These are phyloP conservation scores for Amphiprion ocellaris DNA, from an alignment of 2,113 vertebrate genomes.

Conservation along the genomic window DNA sequence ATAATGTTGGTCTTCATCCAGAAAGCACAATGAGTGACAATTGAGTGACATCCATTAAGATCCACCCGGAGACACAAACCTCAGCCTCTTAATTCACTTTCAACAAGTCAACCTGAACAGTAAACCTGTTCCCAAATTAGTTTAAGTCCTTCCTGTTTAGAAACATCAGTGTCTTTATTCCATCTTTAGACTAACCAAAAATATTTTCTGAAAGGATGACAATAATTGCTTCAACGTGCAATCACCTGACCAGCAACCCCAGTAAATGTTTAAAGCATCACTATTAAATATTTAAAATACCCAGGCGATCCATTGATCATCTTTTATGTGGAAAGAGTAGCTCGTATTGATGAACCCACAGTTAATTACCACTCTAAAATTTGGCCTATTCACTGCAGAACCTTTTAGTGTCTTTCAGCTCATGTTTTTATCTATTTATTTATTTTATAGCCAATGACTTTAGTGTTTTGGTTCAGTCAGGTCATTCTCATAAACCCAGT, in stretches of 20 bases:
- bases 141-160: no score
- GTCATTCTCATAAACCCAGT: no score
- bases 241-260: slow-evolving; percentile 6
- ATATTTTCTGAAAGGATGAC: no score
- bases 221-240: background rate
- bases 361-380: background rate
- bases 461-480: no score
- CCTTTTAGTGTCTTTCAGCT: background rate
- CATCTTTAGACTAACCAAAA: no score
- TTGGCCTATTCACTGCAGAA: background rate
- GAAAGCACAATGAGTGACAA: background rate
- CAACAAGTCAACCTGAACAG: background rate
- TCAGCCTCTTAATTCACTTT: background rate
- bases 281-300: slow-evolving; percentile 28
- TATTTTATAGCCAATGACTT: background rate
- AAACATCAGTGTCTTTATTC: no score
- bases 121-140: background rate
- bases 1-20: background rate
- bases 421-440: background rate
- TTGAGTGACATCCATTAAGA: slow-evolving; percentile 16
- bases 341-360: background rate
- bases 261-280: slow-evolving; percentile 8
- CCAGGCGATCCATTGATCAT: background rate
- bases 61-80: slow-evolving; percentile 3
- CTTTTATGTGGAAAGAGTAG: slow-evolving; percentile 1